phyloP scores from a whole-genome alignment of 1,140 invertebrate genomes.

The Drosophila azteca region DNA sequence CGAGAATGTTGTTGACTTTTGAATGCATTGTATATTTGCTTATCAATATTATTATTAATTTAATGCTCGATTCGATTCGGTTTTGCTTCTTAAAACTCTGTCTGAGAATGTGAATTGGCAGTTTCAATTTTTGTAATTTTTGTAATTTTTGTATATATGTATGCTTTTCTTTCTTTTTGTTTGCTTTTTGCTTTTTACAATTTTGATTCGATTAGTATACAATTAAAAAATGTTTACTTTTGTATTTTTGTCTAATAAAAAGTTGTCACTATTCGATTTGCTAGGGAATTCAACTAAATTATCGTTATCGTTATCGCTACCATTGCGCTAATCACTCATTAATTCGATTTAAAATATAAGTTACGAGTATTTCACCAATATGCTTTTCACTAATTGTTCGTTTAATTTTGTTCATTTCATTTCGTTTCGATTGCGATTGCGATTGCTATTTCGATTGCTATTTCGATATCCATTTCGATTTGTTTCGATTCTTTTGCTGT shows the following conservation, averaged over 20 bases:
- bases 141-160: constrained; percentile 31
- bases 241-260: constrained; percentile 49
- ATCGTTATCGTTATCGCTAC: constrained; percentile 31
- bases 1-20: not conserved
- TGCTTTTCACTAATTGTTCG: constrained; percentile 61
- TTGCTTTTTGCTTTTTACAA: constrained; percentile 41
- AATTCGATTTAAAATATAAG: constrained; percentile 60
- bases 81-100: constrained; percentile 51
- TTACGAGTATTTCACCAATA: constrained; percentile 71
- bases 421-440: constrained; percentile 34
- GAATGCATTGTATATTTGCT: constrained; percentile 44
- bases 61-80: constrained; percentile 23
- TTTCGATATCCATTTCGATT: constrained; percentile 15
- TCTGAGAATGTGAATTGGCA: constrained; percentile 80
- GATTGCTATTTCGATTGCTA: not conserved
- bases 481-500: constrained; percentile 1
- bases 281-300: constrained; percentile 59
- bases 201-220: constrained; percentile 48
- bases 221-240: constrained; percentile 59
- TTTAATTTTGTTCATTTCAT: constrained; percentile 30
- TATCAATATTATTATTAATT: constrained; percentile 39
- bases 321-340: constrained; percentile 48
- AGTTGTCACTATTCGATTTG: constrained; percentile 57
- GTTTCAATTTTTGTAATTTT: constrained; percentile 69
- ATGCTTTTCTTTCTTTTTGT: constrained; percentile 6